Evolutionary conservation across 2,797 vertebrate species (phyloP).

Genomic region (Cyclura pinguis): DNA sequence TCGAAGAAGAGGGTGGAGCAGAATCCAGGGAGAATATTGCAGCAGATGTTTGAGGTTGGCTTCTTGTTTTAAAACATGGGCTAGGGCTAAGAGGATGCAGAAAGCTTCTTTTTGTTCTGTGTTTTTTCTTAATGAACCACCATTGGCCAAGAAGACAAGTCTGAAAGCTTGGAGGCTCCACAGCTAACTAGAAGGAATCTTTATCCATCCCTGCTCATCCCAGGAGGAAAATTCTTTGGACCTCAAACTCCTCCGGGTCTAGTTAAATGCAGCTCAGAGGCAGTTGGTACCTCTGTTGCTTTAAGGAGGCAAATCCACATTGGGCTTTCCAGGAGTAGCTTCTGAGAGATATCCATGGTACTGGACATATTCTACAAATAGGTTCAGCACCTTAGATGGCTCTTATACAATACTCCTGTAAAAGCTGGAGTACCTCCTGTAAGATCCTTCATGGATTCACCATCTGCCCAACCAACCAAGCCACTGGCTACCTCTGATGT

Average conservation of each 20-base stretch:
- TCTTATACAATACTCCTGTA: no score
- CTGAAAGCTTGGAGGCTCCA: not conserved
- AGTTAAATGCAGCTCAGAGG: not conserved
- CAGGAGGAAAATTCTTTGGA: not conserved
- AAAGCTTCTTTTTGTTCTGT: not conserved
- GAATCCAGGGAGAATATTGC: not conserved
- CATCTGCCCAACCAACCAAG: no score
- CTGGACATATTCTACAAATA: no score
- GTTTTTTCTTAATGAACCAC: not conserved
- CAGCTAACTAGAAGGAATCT: not conserved
- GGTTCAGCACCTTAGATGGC: no score
- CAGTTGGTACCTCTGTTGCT: not conserved
- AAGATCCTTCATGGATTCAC: no score
- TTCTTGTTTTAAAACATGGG: no score
- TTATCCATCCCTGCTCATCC: not conserved
- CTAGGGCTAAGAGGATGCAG: no score
- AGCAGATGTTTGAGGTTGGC: not conserved
- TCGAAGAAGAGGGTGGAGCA: not conserved
- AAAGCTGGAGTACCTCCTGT: no score
- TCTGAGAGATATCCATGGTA: no score
- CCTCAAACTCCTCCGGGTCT: not conserved
- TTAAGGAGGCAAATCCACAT: not conserved
- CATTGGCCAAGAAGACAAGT: not conserved
- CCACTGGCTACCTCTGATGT: no score
- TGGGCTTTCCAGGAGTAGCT: no score